These are phyloP conservation scores for Gouania willdenowi DNA, from an alignment of 2,797 vertebrate genomes.

Conservation along the genomic window DNA sequence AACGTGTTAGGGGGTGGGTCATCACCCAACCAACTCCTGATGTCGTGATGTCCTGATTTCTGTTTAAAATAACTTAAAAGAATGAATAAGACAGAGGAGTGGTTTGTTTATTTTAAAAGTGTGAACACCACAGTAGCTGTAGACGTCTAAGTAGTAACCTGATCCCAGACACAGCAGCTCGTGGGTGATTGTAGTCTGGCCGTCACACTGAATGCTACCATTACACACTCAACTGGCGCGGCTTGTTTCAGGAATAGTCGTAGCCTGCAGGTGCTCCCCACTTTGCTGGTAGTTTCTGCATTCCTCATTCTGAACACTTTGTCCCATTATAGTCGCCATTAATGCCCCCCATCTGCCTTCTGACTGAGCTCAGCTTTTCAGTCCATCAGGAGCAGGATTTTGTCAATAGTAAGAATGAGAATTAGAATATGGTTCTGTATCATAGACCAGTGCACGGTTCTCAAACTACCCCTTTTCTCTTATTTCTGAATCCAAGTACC, in stretches of 20 bases:
- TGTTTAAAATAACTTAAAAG: too few species aligned
- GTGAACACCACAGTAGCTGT: background rate
- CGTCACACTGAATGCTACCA: constrained; percentile 21
- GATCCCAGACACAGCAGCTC: constrained; percentile 9
- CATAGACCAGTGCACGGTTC: too few species aligned
- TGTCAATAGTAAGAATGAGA: too few species aligned
- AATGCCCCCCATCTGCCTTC: constrained; percentile 2
- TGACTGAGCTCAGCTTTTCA: too few species aligned
- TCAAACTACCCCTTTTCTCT: too few species aligned
- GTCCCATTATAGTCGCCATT: constrained; percentile 8
- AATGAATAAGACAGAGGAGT: too few species aligned
- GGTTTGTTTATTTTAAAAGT: background rate
- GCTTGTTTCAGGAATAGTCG: constrained; percentile 27
- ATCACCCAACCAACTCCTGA: too few species aligned
- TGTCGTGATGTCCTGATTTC: too few species aligned
- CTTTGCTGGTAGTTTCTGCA: constrained; percentile 27
- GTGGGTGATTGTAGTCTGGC: constrained; percentile 20
- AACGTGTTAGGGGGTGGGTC: too few species aligned
- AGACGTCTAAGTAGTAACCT: constrained; percentile 9
- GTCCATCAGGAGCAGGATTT: too few species aligned
- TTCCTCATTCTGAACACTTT: constrained; percentile 52
- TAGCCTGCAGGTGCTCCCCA: constrained; percentile 44
- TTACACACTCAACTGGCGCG: constrained; percentile 48
- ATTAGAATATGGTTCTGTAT: too few species aligned
- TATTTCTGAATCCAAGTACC: too few species aligned